These are phyloP conservation scores for Lamprotornis superbus DNA, from an alignment of 2,113 vertebrate species.

Conservation along the genomic window DNA sequence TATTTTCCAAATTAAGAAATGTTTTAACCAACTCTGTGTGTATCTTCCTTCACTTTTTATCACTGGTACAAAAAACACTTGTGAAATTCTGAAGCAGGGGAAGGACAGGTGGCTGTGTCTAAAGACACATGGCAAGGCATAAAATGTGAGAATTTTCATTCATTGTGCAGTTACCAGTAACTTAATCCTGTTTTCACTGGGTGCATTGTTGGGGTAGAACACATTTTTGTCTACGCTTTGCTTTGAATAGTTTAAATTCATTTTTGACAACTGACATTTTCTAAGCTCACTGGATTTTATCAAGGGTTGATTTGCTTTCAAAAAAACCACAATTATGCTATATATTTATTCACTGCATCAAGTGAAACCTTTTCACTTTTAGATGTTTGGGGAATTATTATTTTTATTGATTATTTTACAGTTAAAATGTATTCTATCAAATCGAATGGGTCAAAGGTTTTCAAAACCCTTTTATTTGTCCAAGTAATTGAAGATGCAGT, in stretches of 20 bases:
- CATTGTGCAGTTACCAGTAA: not conserved
- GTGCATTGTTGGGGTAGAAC: not conserved
- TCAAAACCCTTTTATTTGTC: not conserved
- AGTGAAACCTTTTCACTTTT: constrained; percentile 1
- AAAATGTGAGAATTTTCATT: not conserved
- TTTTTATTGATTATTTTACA: constrained; percentile 22
- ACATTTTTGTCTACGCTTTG: not conserved
- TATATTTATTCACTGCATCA: not conserved
- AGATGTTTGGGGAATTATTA: not conserved
- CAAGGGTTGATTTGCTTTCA: not conserved
- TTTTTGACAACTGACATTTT: not conserved
- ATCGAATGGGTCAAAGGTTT: not conserved
- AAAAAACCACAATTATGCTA: not conserved
- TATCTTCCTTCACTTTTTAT: not conserved
- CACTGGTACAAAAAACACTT: not conserved
- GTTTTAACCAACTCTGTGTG: not conserved
- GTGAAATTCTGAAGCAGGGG: not conserved
- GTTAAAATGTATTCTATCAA: not conserved
- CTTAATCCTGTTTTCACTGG: not conserved
- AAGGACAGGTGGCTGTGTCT: not conserved
- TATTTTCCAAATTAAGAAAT: not conserved
- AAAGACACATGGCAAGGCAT: not conserved
- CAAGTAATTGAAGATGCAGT: not conserved
- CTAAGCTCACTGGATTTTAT: not conserved
- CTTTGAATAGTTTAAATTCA: not conserved